A percentile compares a stretch with the other conserved stretches of the same genome.
These are phyloP conservation scores for Cancer borealis DNA, from an alignment of 2,888 invertebrate species.

Conservation along the genomic window DNA sequence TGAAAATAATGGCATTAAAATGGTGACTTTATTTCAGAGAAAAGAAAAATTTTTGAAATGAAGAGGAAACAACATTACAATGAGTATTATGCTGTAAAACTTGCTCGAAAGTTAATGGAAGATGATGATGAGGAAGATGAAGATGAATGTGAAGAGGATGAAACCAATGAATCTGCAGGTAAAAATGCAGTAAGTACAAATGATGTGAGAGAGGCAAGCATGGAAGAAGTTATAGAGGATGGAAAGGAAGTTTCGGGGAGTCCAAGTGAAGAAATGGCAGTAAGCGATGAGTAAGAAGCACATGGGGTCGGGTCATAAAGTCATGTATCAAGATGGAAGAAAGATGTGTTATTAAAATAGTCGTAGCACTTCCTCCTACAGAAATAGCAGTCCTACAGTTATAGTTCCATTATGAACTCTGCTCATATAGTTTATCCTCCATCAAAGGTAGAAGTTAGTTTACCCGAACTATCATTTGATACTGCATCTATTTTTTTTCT, in stretches of 20 bases:
- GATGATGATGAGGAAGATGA: conserved; percentile 93
- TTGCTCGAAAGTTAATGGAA: conserved; percentile 93
- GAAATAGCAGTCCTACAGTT: conserved; percentile 40
- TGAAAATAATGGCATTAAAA: neutral
- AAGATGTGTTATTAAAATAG: conserved; percentile 26
- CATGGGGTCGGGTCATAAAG: conserved; percentile 48
- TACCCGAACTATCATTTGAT: conserved; percentile 35
- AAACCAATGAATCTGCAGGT: conserved; percentile 72
- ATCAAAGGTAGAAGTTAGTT: neutral
- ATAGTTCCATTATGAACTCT: conserved; percentile 41
- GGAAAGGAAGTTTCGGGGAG: conserved; percentile 26
- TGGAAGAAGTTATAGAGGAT: conserved; percentile 58
- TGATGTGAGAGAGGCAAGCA: conserved; percentile 60
- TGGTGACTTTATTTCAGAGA: conserved; percentile 81
- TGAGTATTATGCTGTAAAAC: conserved; percentile 95
- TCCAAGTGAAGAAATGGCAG: conserved; percentile 54
- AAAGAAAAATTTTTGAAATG: conserved; percentile 90
- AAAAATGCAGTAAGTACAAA: conserved; percentile 58
- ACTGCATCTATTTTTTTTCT: neutral
- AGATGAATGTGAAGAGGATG: conserved; percentile 82
- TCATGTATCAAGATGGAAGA: neutral
- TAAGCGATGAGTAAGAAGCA: conserved; percentile 58
- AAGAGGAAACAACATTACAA: conserved; percentile 98
- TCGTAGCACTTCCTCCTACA: conserved; percentile 51
- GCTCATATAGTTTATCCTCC: conserved; percentile 37